Percentiles rank a stretch among this genome's conserved stretches.
These are phyloP conservation scores for Telmatochromis sp. DNA, from an alignment of 2,113 vertebrate species.

Conservation along the genomic window DNA sequence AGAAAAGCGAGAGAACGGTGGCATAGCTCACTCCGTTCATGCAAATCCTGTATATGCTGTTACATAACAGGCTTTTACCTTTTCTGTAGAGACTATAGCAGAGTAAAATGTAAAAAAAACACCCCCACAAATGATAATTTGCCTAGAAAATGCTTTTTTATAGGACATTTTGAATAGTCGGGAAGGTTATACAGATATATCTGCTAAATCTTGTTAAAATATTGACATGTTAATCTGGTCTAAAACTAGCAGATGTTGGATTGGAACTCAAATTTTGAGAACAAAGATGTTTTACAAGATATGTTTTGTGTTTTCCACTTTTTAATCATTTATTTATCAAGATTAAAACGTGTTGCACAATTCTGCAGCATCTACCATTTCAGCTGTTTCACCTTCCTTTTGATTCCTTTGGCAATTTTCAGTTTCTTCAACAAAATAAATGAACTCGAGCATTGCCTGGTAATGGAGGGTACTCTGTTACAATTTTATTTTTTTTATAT, in stretches of 20 bases:
- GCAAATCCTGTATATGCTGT: not conserved
- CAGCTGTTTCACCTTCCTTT: not conserved
- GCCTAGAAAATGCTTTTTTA: not conserved
- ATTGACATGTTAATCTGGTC: not conserved
- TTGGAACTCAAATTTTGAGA: not conserved
- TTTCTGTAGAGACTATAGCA: not conserved
- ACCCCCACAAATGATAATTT: not conserved
- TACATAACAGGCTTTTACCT: conserved; percentile 17
- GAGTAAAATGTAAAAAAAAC: not conserved
- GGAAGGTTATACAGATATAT: not conserved
- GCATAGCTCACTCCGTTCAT: not conserved
- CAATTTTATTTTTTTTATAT: not conserved
- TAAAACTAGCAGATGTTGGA: not conserved
- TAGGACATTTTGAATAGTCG: not conserved
- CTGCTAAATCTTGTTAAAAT: not conserved
- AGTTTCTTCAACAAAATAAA: not conserved
- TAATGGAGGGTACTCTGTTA: not conserved
- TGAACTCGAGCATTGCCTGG: not conserved
- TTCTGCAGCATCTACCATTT: not conserved
- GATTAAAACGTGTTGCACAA: not conserved
- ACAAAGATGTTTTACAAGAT: not conserved
- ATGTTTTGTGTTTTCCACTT: not conserved
- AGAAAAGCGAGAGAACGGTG: not conserved
- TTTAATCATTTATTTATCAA: not conserved
- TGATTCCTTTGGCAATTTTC: not conserved